phyloP scores from a whole-genome alignment of 2,888 invertebrate genomes.

The Congeria kusceri region DNA sequence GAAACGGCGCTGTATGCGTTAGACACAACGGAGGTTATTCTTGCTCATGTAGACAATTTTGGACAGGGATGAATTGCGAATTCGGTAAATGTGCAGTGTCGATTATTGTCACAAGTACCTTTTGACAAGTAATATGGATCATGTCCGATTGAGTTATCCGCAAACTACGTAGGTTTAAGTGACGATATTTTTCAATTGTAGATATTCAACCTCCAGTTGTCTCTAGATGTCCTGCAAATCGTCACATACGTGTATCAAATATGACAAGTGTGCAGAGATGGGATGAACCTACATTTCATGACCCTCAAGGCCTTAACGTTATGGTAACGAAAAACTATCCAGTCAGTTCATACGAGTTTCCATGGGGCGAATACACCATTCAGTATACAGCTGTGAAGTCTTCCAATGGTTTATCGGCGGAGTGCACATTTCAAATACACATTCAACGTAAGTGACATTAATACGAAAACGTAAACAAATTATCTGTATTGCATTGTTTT shows the following conservation, averaged over 20 bases:
- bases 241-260: slow-evolving; percentile 11
- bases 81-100: background rate
- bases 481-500: background rate
- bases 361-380: slow-evolving; percentile 53
- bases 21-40: background rate
- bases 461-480: background rate
- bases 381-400: slow-evolving; percentile 48
- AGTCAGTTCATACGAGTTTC: slow-evolving; percentile 28
- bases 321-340: slow-evolving; percentile 43
- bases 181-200: background rate
- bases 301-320: slow-evolving; percentile 39
- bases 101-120: too few species aligned
- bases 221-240: slow-evolving; percentile 24
- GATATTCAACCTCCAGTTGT: slow-evolving; percentile 55
- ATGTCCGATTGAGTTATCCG: too few species aligned
- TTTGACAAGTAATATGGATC: too few species aligned
- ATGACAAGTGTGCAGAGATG: slow-evolving; percentile 34
- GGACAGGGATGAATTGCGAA: background rate
- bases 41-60: background rate
- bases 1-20: background rate
- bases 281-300: slow-evolving; percentile 39
- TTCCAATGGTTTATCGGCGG: slow-evolving; percentile 42
- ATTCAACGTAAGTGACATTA: slow-evolving; percentile 46
- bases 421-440: slow-evolving; percentile 38
- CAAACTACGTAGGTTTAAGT: background rate